Base-by-base conservation (phyloP, 1,140 invertebrate species). In the Dryas iulia region DNA sequence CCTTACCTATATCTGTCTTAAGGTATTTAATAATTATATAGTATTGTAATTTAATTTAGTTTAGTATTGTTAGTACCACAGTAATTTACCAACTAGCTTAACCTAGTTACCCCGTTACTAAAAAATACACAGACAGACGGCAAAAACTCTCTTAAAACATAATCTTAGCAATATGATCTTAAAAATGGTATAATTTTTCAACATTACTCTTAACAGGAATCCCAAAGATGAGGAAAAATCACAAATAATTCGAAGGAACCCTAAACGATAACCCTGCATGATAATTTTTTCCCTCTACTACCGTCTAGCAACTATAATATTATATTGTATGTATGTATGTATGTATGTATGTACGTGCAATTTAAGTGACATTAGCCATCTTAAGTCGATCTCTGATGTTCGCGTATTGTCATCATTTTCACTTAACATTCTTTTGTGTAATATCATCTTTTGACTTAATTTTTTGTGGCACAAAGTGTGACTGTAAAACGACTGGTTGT, bases 331-430 rank as follows among this genome's bases (percentile, higher is more conserved):
- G n/a, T n/a, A n/a, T n/a, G n/a, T n/a, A n/a, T n/a, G n/a, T n/a
- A n/a, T n/a, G n/a, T n/a, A n/a, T 24, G 14, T 21, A 58, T 58
- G 30, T 23, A 59, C 24, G 24, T 54, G 62, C 53, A 64, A 64
- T 64, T 64, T 31, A 56, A 54, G 39, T 56, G 24, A 56, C 62
- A 64, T 64, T 33, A 64, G 62, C 39, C 18, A 3, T 21, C 39
- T 47, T 21, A 21, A 47, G 2, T 47, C 39, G 59, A 52, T 47
- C 23, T 47, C 10, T 4, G 59, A 53, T 26, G 59, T 47, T 28
- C 39, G 21, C 39, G 39, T 47, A 47, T 47, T 47, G 39, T 47
- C 39, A 47, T 47, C 39, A 47, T 47, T 47, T 35, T 47, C 18
- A 47, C 39, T 47, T 47, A 47, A 47, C 39, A 47, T 47, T 47